These are phyloP conservation scores for Dryomyza anilis DNA, from an alignment of 2,888 invertebrate species.

Conservation along the genomic window DNA sequence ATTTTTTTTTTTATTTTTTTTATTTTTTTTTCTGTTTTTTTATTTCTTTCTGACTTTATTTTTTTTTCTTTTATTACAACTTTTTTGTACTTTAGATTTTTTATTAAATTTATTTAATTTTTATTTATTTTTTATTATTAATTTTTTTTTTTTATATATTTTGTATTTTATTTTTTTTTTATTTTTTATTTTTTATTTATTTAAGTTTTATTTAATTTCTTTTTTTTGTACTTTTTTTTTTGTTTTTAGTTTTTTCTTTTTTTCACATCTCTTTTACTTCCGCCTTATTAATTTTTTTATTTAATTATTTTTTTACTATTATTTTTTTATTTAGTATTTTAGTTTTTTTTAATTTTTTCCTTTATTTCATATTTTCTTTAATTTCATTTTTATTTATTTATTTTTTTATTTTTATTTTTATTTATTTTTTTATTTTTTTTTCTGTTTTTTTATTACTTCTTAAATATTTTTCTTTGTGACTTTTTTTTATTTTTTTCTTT, in stretches of 20 bases:
- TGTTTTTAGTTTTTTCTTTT: neutral
- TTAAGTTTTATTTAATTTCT: neutral
- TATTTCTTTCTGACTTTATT: neutral
- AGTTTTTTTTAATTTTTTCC: too few relatives aligned
- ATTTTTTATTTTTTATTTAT: neutral
- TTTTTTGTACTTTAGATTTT: too few relatives aligned
- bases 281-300: neutral
- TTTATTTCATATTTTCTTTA: too few relatives aligned
- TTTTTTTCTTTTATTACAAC: too few relatives aligned
- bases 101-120: too few relatives aligned
- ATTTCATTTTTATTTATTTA: neutral
- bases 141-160: neutral
- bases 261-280: neutral
- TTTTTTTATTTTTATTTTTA: neutral
- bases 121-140: neutral
- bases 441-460: neutral
- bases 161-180: neutral
- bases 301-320: too few relatives aligned
- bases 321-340: too few relatives aligned
- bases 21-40: neutral
- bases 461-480: neutral
- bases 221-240: neutral
- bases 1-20: neutral
- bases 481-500: neutral
- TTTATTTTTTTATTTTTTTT: neutral